These are phyloP conservation scores for Seira sanloemensis DNA, from an alignment of 2,888 invertebrate species.

Conservation along the genomic window DNA sequence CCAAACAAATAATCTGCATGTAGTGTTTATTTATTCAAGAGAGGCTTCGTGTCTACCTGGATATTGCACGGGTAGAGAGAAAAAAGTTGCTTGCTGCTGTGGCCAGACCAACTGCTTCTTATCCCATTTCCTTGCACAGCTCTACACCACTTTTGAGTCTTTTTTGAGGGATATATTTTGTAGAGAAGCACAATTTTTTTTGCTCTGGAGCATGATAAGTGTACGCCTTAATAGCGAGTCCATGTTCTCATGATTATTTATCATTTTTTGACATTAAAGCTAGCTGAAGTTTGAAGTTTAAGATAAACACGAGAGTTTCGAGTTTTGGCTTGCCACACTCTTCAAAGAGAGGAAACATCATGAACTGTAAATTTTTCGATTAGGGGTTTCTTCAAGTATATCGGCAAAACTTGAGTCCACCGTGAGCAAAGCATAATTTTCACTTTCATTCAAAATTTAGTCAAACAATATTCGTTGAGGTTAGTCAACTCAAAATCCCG, in stretches of 20 bases:
- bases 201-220: not conserved
- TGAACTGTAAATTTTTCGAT: too few species aligned
- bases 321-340: too few species aligned
- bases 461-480: too few species aligned
- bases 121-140: not conserved
- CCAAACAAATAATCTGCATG: conserved; percentile 45
- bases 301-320: too few species aligned
- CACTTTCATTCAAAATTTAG: too few species aligned
- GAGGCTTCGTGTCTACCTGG: not conserved
- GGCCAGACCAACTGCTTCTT: too few species aligned
- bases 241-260: not conserved
- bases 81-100: too few species aligned
- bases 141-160: not conserved
- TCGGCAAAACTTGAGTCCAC: too few species aligned
- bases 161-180: not conserved
- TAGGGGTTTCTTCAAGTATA: too few species aligned
- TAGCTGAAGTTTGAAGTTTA: not conserved
- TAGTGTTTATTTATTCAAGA: conserved; percentile 42
- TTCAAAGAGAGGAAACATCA: too few species aligned
- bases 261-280: not conserved
- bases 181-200: not conserved
- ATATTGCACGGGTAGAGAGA: not conserved
- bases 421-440: too few species aligned
- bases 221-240: not conserved
- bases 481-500: too few species aligned